Evolutionary conservation across 2,797 vertebrate genomes (phyloP), one percentile per base, ranked within the genome.

Genomic region (Pseudochaenichthys georgianus): DNA sequence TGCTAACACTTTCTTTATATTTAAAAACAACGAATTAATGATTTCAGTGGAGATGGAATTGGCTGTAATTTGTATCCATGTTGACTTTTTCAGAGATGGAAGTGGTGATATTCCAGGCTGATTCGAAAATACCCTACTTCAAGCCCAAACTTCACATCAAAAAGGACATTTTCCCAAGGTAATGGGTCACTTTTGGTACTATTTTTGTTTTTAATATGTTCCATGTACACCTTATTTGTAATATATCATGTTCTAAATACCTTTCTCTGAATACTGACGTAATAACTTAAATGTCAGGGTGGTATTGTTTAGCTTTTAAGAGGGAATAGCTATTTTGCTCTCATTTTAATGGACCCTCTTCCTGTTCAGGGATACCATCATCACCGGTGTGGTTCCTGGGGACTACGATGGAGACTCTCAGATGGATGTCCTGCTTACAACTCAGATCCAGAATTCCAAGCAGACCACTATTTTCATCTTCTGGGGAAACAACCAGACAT

Each of bases 331-430:
- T 58, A 1, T 5, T 16, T 54, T 12, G 1, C 34, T 64, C 3
- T 70, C 1, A 47, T 53, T 10, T 65, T 21, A 52, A 60, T 10
- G 23, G 13, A 0, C 38, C 9, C 1, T 38, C 1, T 75, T n/a
- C 41, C 23, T 86, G 41, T 92, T 52, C 83, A 98, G 97, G 50
- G 74, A 88, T 60, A 64, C 91, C 13, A 13, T 88, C 54, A 95
- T 99, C 89, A 99, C 96, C 67, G 96, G 97, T 52, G 97, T 99
- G 43, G 98, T 98, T 73, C 98, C 98, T n/a, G 98, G 97, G 64
- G 98, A 99, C 92, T 99, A 97, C 60, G 96, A 99, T 86, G 98
- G 98, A 66, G 98, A 99, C 91, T 99, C 98, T 47, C 97, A 99
- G 88, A 99, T 99, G 98, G 98, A 99, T 80, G 96, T 98, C 10